phyloP scores from a whole-genome alignment of 2,797 vertebrate genomes.

The Phoebastria nigripes region DNA sequence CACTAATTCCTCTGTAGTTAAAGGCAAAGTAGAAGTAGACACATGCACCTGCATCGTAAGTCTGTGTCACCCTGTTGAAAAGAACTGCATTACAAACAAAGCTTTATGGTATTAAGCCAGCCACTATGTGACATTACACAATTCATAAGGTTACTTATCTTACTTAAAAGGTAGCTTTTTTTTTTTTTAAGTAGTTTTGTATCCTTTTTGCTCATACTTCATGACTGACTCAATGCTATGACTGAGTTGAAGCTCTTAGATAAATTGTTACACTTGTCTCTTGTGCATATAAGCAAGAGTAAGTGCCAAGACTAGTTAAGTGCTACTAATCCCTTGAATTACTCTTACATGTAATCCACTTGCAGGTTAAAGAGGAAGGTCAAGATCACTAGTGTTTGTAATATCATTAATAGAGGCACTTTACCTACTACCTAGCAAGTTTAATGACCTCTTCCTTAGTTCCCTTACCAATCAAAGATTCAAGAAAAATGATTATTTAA shows the following conservation, averaged over 20 bases:
- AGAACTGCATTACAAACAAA: conserved; percentile 54
- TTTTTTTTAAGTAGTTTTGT: background rate
- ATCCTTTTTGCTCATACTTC: conserved; percentile 73
- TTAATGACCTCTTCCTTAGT: background rate
- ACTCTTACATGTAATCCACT: conserved; percentile 28
- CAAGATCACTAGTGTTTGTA: background rate
- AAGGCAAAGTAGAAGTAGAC: conserved; percentile 99
- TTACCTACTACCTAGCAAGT: background rate
- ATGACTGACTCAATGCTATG: conserved; percentile 60
- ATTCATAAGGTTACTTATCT: background rate
- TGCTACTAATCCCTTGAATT: conserved; percentile 66
- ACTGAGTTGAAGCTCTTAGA: conserved; percentile 80
- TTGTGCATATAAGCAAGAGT: conserved; percentile 60
- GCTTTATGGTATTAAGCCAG: background rate
- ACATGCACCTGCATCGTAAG: conserved; percentile 93
- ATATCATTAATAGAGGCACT: background rate
- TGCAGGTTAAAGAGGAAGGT: conserved; percentile 9
- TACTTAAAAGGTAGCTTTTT: background rate
- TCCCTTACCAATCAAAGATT: background rate
- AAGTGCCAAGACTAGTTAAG: conserved; percentile 77
- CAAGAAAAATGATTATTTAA: background rate
- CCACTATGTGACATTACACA: background rate
- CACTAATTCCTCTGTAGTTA: conserved; percentile 96
- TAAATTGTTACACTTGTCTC: conserved; percentile 78
- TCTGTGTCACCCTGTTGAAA: conserved; percentile 91